Evolutionary conservation across 2,113 vertebrate genomes (phyloP).

Genomic region (Zosterops borbonicus): DNA sequence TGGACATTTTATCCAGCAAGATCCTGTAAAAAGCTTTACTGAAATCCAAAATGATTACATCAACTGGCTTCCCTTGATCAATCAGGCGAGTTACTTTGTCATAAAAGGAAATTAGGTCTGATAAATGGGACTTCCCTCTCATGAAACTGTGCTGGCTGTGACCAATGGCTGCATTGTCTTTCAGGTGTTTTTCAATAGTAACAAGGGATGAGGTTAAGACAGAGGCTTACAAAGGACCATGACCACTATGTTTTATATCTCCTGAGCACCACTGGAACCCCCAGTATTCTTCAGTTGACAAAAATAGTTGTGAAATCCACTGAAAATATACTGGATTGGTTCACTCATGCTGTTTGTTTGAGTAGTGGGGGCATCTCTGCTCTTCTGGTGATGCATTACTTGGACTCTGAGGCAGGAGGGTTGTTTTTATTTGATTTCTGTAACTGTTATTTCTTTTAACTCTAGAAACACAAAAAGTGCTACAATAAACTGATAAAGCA

Average conservation of each 20-base stretch:
- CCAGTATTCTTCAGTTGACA: background rate
- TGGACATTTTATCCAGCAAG: background rate
- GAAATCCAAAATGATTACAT: background rate
- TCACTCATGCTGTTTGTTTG: background rate
- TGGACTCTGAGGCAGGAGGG: background rate
- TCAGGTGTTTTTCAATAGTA: background rate
- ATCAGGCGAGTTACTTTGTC: background rate
- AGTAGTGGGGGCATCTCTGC: background rate
- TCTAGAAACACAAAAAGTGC: background rate
- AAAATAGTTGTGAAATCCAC: background rate
- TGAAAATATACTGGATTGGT: background rate
- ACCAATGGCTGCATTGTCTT: background rate
- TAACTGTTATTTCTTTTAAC: background rate
- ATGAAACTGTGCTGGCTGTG: background rate
- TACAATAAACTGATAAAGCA: background rate
- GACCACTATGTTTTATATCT: background rate
- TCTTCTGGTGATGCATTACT: background rate
- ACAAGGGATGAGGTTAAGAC: background rate
- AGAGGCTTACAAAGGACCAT: background rate
- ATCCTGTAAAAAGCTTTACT: background rate
- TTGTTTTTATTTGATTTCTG: background rate
- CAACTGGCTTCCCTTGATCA: background rate
- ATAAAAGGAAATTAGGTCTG: background rate
- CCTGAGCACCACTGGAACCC: background rate
- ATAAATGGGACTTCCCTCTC: background rate